Base-by-base conservation (phyloP, 2,888 invertebrate species). In the Physocephala rufipes region DNA sequence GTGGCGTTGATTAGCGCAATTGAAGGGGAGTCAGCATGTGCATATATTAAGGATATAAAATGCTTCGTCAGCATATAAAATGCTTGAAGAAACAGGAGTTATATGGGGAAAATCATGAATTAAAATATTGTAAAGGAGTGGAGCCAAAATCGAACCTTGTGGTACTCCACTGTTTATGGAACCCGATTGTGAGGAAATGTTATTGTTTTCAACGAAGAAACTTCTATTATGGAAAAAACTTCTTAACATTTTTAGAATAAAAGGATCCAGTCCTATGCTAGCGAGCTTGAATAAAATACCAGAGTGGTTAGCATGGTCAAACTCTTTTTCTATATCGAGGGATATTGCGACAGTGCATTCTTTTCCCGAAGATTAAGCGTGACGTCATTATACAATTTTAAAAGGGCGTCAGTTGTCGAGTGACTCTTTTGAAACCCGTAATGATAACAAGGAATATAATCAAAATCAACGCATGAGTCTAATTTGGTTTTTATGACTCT, bases 1-100 rank as follows among this genome's bases (percentile, higher is more conserved):
- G 9, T 45, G 12, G 15, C 12, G 45, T 45, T 9, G 45, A 12
- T 58, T 58, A 58, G 58, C 24, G 4, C 58, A 21, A 58, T 24
- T 21, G 15, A 19, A 13, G 58, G 58, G 13, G 58, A 58, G 19
- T 58, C 21, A 19, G 16, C 58, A 24, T 58, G 58, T 21, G 58
- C 58, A 58, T 58, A 58, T 58, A 58, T 58, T 2, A 58, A 21
- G 2, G 58, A 58, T n/a, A n/a, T n/a, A n/a, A n/a, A 49, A 26
- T 16, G 49, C 74, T 15, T 58, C 7, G 24, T 58, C 58, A 19
- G 58, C 58, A 58, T 58, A 58, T 21, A 58, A 24, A 58, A 58
- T 58, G 24, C 21, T 58, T 58, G 13, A 21, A 15, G 15, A n/a
- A n/a, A n/a, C n/a, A 58, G 19, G 3, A 58, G n/a, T 21, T 58